Conservation (phyloP, 2,888 invertebrate genomes). For the Micropterix aruncella region DNA sequence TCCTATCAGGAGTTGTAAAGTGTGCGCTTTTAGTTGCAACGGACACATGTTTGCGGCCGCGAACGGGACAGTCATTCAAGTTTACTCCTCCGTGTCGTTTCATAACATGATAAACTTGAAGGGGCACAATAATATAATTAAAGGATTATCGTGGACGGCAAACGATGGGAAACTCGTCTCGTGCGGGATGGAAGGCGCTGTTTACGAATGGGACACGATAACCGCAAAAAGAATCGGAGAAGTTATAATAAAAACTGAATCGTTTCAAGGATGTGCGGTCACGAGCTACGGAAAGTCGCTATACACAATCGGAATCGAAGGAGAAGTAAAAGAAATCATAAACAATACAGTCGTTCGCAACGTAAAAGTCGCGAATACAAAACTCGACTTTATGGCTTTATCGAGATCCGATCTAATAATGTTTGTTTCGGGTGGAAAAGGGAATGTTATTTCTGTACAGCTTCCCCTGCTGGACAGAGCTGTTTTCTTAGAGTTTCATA, state of each 20-base stretch:
- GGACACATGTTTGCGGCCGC: slow-evolving; percentile 88
- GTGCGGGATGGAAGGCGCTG: slow-evolving; percentile 79
- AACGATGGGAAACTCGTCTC: slow-evolving; percentile 71
- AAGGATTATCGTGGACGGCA: slow-evolving; percentile 53
- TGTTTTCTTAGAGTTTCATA: slow-evolving; percentile 32
- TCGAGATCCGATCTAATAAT: slow-evolving; percentile 71
- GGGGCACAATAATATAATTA: slow-evolving; percentile 63
- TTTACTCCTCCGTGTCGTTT: slow-evolving; percentile 73
- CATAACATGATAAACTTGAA: slow-evolving; percentile 59
- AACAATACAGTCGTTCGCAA: slow-evolving; percentile 34
- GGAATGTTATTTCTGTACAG: slow-evolving; percentile 64
- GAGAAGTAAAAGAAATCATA: slow-evolving; percentile 48
- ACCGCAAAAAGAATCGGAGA: slow-evolving; percentile 61
- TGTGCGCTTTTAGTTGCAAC: slow-evolving; percentile 67
- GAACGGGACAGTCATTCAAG: slow-evolving; percentile 72
- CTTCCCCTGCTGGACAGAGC: slow-evolving; percentile 55
- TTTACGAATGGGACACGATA: slow-evolving; percentile 81
- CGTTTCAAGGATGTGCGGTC: slow-evolving; percentile 50
- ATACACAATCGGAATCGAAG: slow-evolving; percentile 59
- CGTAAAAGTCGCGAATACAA: slow-evolving; percentile 24
- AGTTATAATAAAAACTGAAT: slow-evolving; percentile 67
- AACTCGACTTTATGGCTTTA: slow-evolving; percentile 47
- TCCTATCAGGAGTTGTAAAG: slow-evolving; percentile 60
- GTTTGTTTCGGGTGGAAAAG: slow-evolving; percentile 66
- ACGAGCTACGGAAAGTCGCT: slow-evolving; percentile 50